Evolutionary conservation across 2,888 invertebrate species (phyloP).

Genomic region (Clepsis dumicolana): DNA sequence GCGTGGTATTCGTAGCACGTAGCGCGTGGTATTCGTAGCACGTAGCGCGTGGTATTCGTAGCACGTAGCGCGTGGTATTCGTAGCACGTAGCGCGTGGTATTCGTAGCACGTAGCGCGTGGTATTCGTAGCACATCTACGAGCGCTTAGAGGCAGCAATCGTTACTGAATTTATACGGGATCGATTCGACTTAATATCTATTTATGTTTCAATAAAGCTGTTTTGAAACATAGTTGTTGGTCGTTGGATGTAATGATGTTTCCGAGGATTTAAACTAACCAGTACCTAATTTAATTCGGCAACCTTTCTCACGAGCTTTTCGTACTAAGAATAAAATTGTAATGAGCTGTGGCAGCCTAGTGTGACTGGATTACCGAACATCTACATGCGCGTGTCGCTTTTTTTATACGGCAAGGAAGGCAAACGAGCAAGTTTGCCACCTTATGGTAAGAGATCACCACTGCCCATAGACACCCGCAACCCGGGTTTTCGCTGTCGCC

Average conservation of each 20-base stretch:
- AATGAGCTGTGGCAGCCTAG: no score
- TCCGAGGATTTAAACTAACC: not conserved
- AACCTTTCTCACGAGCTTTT: no score
- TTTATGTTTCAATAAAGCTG: constrained; percentile 35
- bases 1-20: constrained; percentile 74
- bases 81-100: constrained; percentile 69
- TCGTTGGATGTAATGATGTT: no score
- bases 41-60: constrained; percentile 69
- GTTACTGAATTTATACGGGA: constrained; percentile 47
- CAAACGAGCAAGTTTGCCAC: no score
- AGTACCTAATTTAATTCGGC: not conserved
- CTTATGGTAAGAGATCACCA: no score
- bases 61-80: constrained; percentile 70
- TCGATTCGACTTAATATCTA: constrained; percentile 56
- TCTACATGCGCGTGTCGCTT: no score
- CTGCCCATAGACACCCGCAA: no score
- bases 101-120: constrained; percentile 54
- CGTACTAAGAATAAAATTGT: no score
- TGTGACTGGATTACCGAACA: no score
- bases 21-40: constrained; percentile 69
- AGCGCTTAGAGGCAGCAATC: constrained; percentile 60
- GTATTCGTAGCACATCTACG: constrained; percentile 79
- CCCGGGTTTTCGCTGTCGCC: no score
- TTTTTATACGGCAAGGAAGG: no score
- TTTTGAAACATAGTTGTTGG: not conserved